Evolutionary conservation across 2,888 invertebrate genomes (phyloP), one percentile per base, ranked within the genome.

Genomic region (Scaptomyza reducta): DNA sequence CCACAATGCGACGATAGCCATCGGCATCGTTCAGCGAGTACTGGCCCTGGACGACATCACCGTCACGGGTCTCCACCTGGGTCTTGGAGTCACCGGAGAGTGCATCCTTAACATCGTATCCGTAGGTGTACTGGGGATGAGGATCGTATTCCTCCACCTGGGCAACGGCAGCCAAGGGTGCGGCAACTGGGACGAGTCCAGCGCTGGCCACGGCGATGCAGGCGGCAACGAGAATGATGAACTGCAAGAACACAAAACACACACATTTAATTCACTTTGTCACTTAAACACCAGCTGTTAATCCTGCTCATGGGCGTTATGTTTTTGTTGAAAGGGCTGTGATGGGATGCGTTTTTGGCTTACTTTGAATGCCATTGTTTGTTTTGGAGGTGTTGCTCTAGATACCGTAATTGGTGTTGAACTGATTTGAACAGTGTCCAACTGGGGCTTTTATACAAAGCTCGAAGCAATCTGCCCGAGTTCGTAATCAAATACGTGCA

Each of bases 1-100:
- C 92, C 46, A 92, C 92, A 77, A 90, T 91, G 41, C 92, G 90
- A 63, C 91, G 87, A 60, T 89, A 90, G 10, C 92, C 92, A 84
- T 92, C 92, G 63, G 92, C 89, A 61, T 92, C 92, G 61, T 91
- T 87, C 73, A 92, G 77, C 3, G 92, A 92, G 80, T 92, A 92
- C 74, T 92, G 92, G 27, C 92, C 92, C 71, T 90, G 90, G 13
- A 92, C 92, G 22, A 91, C 72, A 64, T 91, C 91, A 49, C 92
- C 92, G 65, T 92, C 90, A 47, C 92, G 92, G 25, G 87, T 89
- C 77, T 92, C 92, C 33, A 91, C 90, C 72, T 91, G 91, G 45
- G 83, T 90, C 80, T 92, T 92, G 2, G 91, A 91, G 55, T 92
- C 92, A 33, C 92, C 92, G 10, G 92, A 91, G 6, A 92, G 68